These are phyloP conservation scores for Meriones psammophilus DNA, from an alignment of 2,797 vertebrate genomes.

Conservation along the genomic window DNA sequence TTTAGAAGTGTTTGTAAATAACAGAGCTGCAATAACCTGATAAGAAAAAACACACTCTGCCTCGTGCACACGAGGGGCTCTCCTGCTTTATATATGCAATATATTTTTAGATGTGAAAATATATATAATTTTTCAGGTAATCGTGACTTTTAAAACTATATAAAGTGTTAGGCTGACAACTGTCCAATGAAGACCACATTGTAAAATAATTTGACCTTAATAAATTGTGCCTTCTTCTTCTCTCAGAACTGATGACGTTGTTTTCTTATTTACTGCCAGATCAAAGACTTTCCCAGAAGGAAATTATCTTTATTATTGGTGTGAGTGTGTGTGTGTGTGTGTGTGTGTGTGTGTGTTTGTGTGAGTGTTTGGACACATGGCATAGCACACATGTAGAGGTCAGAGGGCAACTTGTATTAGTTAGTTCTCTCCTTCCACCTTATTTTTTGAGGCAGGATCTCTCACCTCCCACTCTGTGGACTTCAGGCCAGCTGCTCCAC, in stretches of 20 bases:
- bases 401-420: background rate
- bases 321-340: background rate
- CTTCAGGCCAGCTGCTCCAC: no score
- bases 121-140: constrained; percentile 98
- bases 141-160: constrained; percentile 91
- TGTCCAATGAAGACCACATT: constrained; percentile 92
- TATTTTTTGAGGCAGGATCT: background rate
- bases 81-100: constrained; percentile 96
- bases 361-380: background rate
- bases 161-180: constrained; percentile 90
- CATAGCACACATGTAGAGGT: background rate
- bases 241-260: constrained; percentile 58
- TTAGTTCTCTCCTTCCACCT: background rate
- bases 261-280: constrained; percentile 48
- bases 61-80: constrained; percentile 90
- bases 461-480: background rate
- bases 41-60: constrained; percentile 81
- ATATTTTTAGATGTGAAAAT: constrained; percentile 96
- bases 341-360: background rate
- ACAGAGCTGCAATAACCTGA: constrained; percentile 88
- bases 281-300: constrained; percentile 24
- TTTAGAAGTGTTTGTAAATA: constrained; percentile 88
- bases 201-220: constrained; percentile 95
- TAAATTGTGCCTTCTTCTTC: constrained; percentile 91
- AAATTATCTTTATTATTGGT: background rate